Base-by-base conservation (phyloP, 2,797 vertebrate genomes). In the Falco concolor region DNA sequence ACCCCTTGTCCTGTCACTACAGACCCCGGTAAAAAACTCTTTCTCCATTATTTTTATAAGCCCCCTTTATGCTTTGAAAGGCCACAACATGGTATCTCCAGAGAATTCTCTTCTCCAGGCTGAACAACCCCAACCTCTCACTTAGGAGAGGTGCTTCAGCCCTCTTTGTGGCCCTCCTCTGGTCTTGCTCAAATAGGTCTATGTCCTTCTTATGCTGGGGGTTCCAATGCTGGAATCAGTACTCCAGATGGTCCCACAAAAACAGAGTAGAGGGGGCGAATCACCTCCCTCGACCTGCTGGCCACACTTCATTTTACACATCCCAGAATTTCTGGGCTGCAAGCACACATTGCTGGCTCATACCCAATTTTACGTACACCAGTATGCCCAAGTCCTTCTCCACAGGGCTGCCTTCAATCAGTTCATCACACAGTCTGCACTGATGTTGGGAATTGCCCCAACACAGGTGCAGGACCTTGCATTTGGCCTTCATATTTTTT, bases 61-160 rank as follows among this genome's bases (percentile, higher is more conserved):
- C 7, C 7, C 5, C 32, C 19, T 81, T 49, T 61, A 19, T 6
- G 10, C 61, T 28, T 1, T 81, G 25, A 65, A 87, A 73, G 10
- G 8, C 6, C 11, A 12, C 12, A 13, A 6, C 22, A 8, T n/a
- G 9, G 12, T 61, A 6, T 30, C 13, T 2, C 19, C 0, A 0
- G 1, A 54, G 24, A 8, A 14, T 76, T 65, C 21, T 32, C 17
- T 76, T 61, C 21, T 32, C 60, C 77, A 75, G 47, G 47, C 27
- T 13, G 6, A 56, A 7, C 21, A 64, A 17, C 11, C 19, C 20
- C 12, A 50, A 12, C 28, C 4, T 22, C 52, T 4, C 53, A 49
- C 53, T 6, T 1, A 75, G 53, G 12, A 57, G 30, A 40, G 47
- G 3, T 70, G 15, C 6, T 85, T 27, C 81, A 67, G 14, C 47